These are phyloP conservation scores for Oreocharis arfaki DNA, from an alignment of 2,113 vertebrate species.

Conservation along the genomic window DNA sequence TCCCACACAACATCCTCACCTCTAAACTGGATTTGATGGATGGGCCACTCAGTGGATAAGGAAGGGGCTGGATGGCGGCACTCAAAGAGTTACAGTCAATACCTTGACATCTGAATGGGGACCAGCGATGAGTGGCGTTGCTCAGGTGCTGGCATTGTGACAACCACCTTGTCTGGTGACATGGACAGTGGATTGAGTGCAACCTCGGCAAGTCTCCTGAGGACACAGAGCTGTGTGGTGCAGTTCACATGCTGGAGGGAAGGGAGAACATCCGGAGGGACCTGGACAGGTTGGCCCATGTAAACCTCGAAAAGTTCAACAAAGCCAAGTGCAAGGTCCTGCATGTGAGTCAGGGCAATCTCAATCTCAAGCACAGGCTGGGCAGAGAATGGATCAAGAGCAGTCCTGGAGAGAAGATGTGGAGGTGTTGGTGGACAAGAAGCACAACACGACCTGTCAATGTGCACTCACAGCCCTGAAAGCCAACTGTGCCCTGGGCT, in stretches of 20 bases:
- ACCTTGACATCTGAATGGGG: too few species aligned
- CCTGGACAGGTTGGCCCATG: not conserved
- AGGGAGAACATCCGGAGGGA: not conserved
- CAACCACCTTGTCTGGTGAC: not conserved
- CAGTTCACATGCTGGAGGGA: not conserved
- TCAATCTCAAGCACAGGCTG: not conserved
- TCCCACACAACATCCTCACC: not conserved
- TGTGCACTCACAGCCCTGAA: not conserved
- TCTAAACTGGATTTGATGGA: not conserved
- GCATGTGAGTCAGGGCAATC: not conserved
- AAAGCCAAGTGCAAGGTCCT: not conserved
- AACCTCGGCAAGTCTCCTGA: not conserved
- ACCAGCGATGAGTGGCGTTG: accelerated
- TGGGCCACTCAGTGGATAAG: not conserved
- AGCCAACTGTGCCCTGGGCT: not conserved
- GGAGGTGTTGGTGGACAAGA: not conserved
- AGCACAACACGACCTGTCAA: not conserved
- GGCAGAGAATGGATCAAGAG: not conserved
- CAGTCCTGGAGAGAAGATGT: not conserved
- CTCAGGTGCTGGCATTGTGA: not conserved
- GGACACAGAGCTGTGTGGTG: not conserved
- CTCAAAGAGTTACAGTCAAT: not conserved
- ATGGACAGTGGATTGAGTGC: not conserved
- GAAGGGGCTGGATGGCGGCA: not conserved
- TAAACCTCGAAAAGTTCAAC: not conserved